Evolutionary conservation across 2,113 vertebrate species (phyloP), one percentile per base, ranked within the genome.

Genomic region (Psophia crepitans): DNA sequence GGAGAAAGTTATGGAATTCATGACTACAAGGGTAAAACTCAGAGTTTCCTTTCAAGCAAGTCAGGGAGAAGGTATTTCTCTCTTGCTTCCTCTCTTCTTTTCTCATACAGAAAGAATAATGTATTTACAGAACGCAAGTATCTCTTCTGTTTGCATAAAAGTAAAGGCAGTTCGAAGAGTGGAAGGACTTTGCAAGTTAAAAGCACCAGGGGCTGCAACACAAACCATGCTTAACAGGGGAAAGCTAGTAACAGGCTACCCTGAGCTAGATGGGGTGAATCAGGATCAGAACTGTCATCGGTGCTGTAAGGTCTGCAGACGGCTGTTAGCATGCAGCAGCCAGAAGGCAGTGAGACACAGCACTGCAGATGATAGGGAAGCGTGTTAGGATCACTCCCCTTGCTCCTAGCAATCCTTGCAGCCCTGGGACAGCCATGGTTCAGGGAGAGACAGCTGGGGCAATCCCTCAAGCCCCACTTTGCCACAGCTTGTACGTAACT

Each of bases 391-490:
- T 3, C 24, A 6, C 35, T 79, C 14, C 49, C n/a, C 35, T 93
- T 53, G 70, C 70, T 46, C 6, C n/a, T 39, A 33, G 68, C 27
- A 46, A 24, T 46, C 30, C 48, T 46, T 5, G 4, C 39, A 84
- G 69, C 17, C 32, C 46, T 4, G 17, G 22, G 30, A 76, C 46
- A 39, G 5, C 0, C 4, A 16, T 48, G 27, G 28, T 10, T 85
- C 23, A 39, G 56, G 28, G 56, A 79, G 21, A 92, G n/a, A 56
- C 3, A 70, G 32, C 2, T 0, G 0, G 19, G 33, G 23, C 23
- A 39, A 30, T 11, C 9, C 9, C 13, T 22, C 0, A 3, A 71
- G 44, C 16, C 33, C n/a, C 5, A 0, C 37, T 69, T 35, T 35
- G 48, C 48, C 8, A 0, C 61, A 23, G 28, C 8, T 35, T 16